phyloP scores from a whole-genome alignment of 2,888 invertebrate genomes.

The Seira sanloemensis region DNA sequence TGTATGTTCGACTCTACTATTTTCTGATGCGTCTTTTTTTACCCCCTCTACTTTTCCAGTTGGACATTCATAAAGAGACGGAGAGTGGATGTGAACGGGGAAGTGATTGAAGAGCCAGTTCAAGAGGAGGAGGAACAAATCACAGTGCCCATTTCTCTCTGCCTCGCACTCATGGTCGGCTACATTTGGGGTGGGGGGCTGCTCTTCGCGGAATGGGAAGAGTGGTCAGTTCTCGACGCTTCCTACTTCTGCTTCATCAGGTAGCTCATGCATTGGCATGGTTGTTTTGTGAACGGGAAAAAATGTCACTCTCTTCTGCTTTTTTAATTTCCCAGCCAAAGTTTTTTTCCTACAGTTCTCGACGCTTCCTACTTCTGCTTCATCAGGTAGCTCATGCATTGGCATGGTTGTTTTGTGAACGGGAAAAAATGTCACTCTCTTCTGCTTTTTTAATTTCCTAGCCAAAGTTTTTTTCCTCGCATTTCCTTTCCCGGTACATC shows the following conservation, averaged over 20 bases:
- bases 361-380: slow-evolving; percentile 85
- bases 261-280: no score
- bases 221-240: slow-evolving; percentile 92
- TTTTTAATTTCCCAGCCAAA: no score
- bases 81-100: slow-evolving; percentile 78
- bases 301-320: no score
- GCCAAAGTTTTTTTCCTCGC: no score
- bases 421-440: no score
- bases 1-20: no score
- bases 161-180: slow-evolving; percentile 88
- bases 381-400: slow-evolving; percentile 77
- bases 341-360: no score
- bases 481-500: no score
- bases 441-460: no score
- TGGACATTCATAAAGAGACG: slow-evolving; percentile 73
- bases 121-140: slow-evolving; percentile 81
- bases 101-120: slow-evolving; percentile 75
- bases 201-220: slow-evolving; percentile 91
- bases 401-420: no score
- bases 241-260: slow-evolving; percentile 80
- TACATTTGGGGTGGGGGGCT: slow-evolving; percentile 93
- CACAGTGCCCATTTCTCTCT: slow-evolving; percentile 91
- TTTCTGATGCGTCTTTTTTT: background rate
- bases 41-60: slow-evolving; percentile 37
- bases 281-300: no score